phyloP scores from a whole-genome alignment of 2,797 vertebrate genomes.

The Hoplostethus atlanticus region DNA sequence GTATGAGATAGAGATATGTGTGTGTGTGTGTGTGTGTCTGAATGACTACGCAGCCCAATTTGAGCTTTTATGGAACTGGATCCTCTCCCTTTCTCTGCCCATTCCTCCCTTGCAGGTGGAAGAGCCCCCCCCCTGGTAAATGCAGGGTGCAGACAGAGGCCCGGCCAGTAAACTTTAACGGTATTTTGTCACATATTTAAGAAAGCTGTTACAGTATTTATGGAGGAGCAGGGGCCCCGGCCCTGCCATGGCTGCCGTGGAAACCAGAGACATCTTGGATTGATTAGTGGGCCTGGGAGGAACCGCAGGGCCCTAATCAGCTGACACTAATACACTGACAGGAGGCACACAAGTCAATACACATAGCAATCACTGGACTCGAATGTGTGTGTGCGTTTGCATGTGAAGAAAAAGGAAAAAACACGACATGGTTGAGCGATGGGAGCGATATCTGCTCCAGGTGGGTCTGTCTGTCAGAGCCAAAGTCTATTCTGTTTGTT shows the following conservation, averaged over 20 bases:
- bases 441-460: too few relatives aligned
- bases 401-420: background rate
- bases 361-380: background rate
- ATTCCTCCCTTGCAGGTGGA: conserved; percentile 53
- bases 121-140: conserved; percentile 22
- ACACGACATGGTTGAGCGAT: too few relatives aligned
- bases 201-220: conserved; percentile 72
- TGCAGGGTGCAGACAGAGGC: conserved; percentile 29
- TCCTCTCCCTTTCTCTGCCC: background rate
- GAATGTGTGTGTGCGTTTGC: background rate
- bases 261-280: conserved; percentile 60
- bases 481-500: background rate
- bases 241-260: background rate
- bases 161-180: conserved; percentile 61
- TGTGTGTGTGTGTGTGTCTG: conserved; percentile 15
- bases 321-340: conserved; percentile 21
- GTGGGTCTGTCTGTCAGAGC: background rate
- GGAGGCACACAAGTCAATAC: conserved; percentile 4
- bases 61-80: conserved; percentile 21
- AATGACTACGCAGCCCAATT: background rate
- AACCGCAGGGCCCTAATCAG: conserved; percentile 14
- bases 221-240: conserved; percentile 32
- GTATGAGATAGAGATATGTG: conserved; percentile 20
- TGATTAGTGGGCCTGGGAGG: conserved; percentile 56
- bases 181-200: conserved; percentile 70